phyloP scores from a whole-genome alignment of 2,113 vertebrate species.

The Nannobrachium achirus region DNA sequence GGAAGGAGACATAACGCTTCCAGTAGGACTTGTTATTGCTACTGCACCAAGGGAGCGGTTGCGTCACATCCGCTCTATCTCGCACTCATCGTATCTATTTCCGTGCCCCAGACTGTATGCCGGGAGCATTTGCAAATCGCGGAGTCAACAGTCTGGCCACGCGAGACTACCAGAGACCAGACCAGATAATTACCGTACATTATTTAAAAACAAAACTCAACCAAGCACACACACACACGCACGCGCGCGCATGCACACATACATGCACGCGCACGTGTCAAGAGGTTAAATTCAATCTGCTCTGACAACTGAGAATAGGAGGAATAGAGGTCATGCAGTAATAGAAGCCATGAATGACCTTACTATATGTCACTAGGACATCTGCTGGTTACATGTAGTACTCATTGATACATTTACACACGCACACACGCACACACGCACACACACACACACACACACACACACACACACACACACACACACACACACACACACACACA shows the following conservation, averaged over 20 bases:
- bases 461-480: constrained; percentile 11
- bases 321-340: constrained; percentile 5
- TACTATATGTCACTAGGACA: constrained; percentile 31
- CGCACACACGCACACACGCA: constrained; percentile 6
- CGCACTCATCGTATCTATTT: too few relatives aligned
- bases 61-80: too few relatives aligned
- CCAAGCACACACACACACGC: not conserved
- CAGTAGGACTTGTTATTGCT: too few relatives aligned
- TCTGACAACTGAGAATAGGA: constrained; percentile 7
- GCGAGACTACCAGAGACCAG: too few relatives aligned
- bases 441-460: constrained; percentile 6
- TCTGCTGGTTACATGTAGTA: constrained; percentile 13
- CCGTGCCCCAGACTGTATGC: too few relatives aligned
- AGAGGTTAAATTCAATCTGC: constrained; percentile 35
- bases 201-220: too few relatives aligned
- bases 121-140: too few relatives aligned
- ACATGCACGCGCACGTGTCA: not conserved
- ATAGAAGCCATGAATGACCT: constrained; percentile 7
- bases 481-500: constrained; percentile 12
- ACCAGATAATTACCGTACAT: too few relatives aligned
- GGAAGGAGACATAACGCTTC: too few relatives aligned
- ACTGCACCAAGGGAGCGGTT: too few relatives aligned
- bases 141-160: too few relatives aligned
- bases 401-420: constrained; percentile 20
- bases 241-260: not conserved